Base-by-base conservation (phyloP, 1,140 invertebrate genomes). In the Drosophila gunungcola region DNA sequence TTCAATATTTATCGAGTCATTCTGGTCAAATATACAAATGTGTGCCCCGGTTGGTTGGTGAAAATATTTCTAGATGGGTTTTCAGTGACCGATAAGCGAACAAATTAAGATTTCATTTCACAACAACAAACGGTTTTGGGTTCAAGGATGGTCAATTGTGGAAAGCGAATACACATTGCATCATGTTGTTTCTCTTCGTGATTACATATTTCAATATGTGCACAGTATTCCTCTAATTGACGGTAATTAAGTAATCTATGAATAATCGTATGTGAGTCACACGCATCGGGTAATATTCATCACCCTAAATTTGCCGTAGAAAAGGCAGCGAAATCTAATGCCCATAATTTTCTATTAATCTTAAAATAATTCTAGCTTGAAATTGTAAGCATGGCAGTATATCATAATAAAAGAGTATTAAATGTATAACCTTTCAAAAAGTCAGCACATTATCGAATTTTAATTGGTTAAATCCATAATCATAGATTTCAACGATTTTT, bases 211-310 rank as follows among this genome's bases (percentile, higher is more conserved):
- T 36, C 12, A 39, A 27, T 38, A 53, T 46, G 32, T 58, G 41
- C 12, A 69, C 5, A 58, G 16, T 48, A 21, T 29, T 13, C 53
- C 36, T 48, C 41, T 65, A 75, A 75, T 67, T 75, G 53, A 38
- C 53, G 72, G 48, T 75, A 75, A 75, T 75, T 75, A 32, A 68
- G 63, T 68, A 68, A 76, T 77, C 48, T 68, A 52, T 75, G 72
- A 68, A 56, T 61, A 68, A 76, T 77, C 48, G 58, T 13, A 5
- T 9, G 11, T 77, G 73, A 76, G 36, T 76, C 73, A 74, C 10
- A 21, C 27, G 25, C 43, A 46, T 49, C 16, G 36, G 29, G 13
- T 54, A 53, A 72, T 73, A 73, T 52, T 45, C 49, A 56, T 64
- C 58, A 54, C 51, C 49, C 60, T 51, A 54, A 51, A 46, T 67